These are phyloP conservation scores for Solenodon paradoxus DNA, from an alignment of 2,113 vertebrate species.

Conservation along the genomic window DNA sequence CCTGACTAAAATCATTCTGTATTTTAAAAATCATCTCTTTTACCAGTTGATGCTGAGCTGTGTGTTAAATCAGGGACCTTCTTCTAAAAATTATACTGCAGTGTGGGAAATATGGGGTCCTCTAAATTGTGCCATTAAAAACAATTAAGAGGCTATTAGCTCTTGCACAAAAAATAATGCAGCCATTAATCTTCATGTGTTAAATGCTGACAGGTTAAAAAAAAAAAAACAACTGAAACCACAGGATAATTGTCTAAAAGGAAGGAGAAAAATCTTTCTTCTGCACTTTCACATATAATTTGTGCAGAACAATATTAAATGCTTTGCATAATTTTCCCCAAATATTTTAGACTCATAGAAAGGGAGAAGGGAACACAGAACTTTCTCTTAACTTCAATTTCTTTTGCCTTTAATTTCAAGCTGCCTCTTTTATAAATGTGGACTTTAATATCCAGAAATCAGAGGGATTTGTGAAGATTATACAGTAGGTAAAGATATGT, in stretches of 20 bases:
- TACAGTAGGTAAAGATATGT: not conserved
- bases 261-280: not conserved
- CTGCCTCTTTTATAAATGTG: not conserved
- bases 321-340: slow-evolving; percentile 49
- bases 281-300: not conserved
- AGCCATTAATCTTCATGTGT: slow-evolving; percentile 77
- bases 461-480: not conserved
- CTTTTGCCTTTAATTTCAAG: not conserved
- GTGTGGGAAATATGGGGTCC: slow-evolving; percentile 54
- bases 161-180: slow-evolving; percentile 77
- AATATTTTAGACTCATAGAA: slow-evolving; percentile 23
- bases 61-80: slow-evolving; percentile 58
- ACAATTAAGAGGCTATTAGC: slow-evolving; percentile 78
- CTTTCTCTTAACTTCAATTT: not conserved
- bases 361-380: not conserved
- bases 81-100: slow-evolving; percentile 42
- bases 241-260: slow-evolving; percentile 35
- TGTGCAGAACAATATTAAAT: slow-evolving; percentile 56
- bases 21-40: slow-evolving; percentile 37
- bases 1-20: not conserved
- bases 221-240: not conserved
- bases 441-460: not conserved
- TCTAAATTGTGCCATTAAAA: slow-evolving; percentile 72
- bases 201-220: slow-evolving; percentile 75
- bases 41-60: slow-evolving; percentile 13